Conservation (phyloP, 2,888 invertebrate genomes). For the Nymphalis c-album region DNA sequence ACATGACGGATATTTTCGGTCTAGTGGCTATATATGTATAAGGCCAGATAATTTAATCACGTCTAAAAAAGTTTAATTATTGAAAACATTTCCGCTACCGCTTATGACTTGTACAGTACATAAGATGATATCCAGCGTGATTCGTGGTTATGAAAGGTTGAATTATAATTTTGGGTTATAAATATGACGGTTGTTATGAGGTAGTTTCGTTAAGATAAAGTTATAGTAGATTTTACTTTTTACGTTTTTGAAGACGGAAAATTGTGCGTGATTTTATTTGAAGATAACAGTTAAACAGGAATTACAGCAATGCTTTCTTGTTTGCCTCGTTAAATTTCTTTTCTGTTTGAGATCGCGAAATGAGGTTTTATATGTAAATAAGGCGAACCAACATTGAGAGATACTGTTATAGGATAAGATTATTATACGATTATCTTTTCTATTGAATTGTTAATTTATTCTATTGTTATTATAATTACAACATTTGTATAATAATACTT, state of each 20-base stretch:
- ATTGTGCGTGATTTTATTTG: constrained; percentile 18
- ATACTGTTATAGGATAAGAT: no score
- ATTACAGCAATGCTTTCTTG: no score
- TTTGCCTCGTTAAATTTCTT: no score
- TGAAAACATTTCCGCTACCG: constrained; percentile 21
- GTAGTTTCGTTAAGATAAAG: constrained; percentile 20
- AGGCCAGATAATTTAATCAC: neutral
- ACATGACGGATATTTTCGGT: no score
- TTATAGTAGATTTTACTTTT: constrained; percentile 29
- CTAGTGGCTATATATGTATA: no score
- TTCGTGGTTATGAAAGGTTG: constrained; percentile 32
- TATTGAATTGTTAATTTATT: no score
- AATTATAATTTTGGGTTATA: constrained; percentile 38
- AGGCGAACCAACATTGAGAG: no score
- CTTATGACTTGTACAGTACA: constrained; percentile 23
- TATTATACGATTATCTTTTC: no score
- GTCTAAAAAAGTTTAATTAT: neutral
- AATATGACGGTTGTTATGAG: constrained; percentile 29
- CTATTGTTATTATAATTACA: no score
- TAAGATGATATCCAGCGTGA: constrained; percentile 20
- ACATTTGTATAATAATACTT: no score
- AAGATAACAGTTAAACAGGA: neutral
- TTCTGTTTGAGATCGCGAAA: no score
- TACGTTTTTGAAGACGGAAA: constrained; percentile 26
- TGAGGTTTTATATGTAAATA: no score